Conservation (phyloP, 2,113 vertebrate species). For the Poecilia latipinna region DNA sequence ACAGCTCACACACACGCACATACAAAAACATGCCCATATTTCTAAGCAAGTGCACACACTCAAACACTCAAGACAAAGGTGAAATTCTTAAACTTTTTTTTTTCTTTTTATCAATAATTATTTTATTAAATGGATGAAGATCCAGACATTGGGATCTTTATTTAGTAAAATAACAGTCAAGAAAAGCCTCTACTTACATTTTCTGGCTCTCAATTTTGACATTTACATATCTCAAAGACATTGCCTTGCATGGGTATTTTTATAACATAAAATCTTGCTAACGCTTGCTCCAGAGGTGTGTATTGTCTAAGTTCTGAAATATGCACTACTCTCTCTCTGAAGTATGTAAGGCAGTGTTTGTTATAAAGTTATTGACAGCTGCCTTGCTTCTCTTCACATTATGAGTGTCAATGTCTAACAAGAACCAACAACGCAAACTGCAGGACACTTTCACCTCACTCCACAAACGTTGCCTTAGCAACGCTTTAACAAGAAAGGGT, state of each 20-base stretch:
- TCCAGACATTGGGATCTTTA: too few species aligned
- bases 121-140: not conserved
- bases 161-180: too few species aligned
- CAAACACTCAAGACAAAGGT: not conserved
- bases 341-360: conserved; percentile 9
- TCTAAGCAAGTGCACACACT: not conserved
- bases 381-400: conserved; percentile 1
- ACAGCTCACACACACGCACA: not conserved
- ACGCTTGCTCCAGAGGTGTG: too few species aligned
- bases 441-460: conserved; percentile 8
- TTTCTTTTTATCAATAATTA: not conserved
- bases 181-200: too few species aligned
- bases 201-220: too few species aligned
- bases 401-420: conserved; percentile 4
- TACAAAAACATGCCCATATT: not conserved
- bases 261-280: not conserved
- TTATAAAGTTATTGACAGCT: conserved; percentile 23
- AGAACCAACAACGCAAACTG: not conserved
- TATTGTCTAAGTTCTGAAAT: not conserved
- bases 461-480: conserved; percentile 10
- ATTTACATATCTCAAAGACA: too few species aligned
- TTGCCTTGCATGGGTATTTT: too few species aligned
- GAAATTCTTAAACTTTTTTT: not conserved
- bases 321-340: not conserved
- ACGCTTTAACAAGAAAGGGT: conserved; percentile 1